Conservation (phyloP, 92 coral and sea anemone genomes). For the Chrysogorgia sp. region DNA sequence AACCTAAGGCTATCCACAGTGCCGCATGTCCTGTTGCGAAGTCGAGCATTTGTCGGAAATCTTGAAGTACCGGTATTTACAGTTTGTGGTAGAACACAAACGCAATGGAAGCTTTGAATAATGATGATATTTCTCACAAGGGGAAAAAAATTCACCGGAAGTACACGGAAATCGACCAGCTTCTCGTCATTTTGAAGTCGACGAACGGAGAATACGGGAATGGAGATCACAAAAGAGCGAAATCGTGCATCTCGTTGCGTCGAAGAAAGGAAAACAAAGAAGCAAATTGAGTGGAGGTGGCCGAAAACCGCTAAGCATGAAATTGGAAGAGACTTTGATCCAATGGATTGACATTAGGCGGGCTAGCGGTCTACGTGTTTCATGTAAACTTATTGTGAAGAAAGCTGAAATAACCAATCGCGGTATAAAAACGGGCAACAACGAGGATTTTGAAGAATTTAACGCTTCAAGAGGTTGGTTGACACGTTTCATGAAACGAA, state of each 20-base stretch:
- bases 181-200: constrained; percentile 14
- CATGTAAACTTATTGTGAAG: constrained; percentile 68
- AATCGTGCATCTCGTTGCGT: constrained; percentile 54
- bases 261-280: constrained; percentile 61
- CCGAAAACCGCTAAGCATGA: constrained; percentile 55
- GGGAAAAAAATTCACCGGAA: not conserved
- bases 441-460: constrained; percentile 49
- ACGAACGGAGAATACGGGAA: constrained; percentile 66
- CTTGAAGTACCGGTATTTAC: not conserved
- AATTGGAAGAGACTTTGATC: constrained; percentile 61
- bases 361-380: constrained; percentile 51
- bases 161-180: constrained; percentile 16
- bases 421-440: constrained; percentile 46
- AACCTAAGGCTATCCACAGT: constrained; percentile 1
- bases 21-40: not conserved
- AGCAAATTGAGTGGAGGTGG: constrained; percentile 70
- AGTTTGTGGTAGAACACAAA: too few relatives aligned
- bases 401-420: constrained; percentile 69
- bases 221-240: constrained; percentile 57
- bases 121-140: constrained; percentile 7
- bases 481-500: constrained; percentile 63
- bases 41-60: not conserved
- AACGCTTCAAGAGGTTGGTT: constrained; percentile 81
- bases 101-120: not conserved
- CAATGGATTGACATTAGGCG: constrained; percentile 68